These are phyloP conservation scores for Trachurus trachurus DNA, from an alignment of 2,797 vertebrate genomes.

Conservation along the genomic window DNA sequence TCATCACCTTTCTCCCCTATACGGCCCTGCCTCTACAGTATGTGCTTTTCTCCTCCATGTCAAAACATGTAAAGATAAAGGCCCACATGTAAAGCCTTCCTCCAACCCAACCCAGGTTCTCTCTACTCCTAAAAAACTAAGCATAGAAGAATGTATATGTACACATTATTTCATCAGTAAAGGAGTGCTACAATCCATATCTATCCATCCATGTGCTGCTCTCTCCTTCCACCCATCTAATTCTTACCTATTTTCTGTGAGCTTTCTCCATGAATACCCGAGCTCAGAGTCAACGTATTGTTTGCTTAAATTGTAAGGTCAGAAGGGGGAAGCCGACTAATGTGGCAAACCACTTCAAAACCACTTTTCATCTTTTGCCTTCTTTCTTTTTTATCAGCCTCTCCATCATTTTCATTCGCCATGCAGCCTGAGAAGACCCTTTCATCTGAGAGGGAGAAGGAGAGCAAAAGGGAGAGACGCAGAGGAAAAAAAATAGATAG, in stretches of 20 bases:
- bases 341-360: constrained; percentile 83
- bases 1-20: no score
- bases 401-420: constrained; percentile 77
- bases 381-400: constrained; percentile 70
- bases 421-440: constrained; percentile 67
- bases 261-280: constrained; percentile 46
- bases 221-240: constrained; percentile 34
- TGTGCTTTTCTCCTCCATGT: not conserved
- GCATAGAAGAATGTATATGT: not conserved
- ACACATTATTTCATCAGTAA: constrained; percentile 14
- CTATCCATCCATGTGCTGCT: constrained; percentile 11
- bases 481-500: constrained; percentile 54
- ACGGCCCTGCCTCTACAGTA: no score
- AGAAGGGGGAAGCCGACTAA: constrained; percentile 69
- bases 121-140: not conserved
- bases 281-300: constrained; percentile 73
- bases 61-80: not conserved
- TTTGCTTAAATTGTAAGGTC: constrained; percentile 81
- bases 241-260: constrained; percentile 47
- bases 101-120: not conserved
- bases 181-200: constrained; percentile 4
- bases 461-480: constrained; percentile 40
- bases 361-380: constrained; percentile 81
- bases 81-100: no score
- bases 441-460: constrained; percentile 72